Conservation (phyloP, 53 echinoderm and acorn worm species). For the Temnopleurus reevesii region DNA sequence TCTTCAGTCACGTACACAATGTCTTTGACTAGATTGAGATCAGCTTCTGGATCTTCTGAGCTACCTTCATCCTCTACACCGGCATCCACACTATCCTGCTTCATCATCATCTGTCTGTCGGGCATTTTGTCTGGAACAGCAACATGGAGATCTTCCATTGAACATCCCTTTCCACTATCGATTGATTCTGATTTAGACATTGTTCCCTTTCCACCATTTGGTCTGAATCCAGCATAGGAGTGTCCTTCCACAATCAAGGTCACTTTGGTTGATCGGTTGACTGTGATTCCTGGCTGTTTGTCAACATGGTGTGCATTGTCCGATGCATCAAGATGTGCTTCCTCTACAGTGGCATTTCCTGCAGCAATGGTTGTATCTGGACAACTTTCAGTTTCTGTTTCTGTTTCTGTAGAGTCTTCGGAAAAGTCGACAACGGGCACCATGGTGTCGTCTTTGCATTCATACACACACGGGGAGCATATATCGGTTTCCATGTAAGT, state of each 20-base stretch:
- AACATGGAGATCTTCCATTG: conserved; percentile 75
- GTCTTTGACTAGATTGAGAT: background rate
- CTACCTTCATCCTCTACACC: conserved; percentile 10
- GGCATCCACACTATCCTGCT: conserved; percentile 23
- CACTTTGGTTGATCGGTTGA: background rate
- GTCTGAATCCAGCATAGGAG: background rate
- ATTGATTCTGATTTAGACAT: conserved; percentile 86
- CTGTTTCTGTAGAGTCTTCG: background rate
- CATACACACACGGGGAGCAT: conserved; percentile 33
- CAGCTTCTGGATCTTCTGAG: background rate
- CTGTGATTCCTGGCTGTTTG: background rate
- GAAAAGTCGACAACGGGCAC: background rate
- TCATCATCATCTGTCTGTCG: background rate
- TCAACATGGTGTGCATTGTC: background rate
- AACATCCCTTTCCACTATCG: conserved; percentile 90
- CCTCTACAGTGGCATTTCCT: background rate
- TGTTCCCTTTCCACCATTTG: background rate
- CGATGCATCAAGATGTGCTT: background rate
- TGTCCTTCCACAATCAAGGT: background rate
- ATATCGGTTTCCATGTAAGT: conserved; percentile 34
- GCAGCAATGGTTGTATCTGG: background rate
- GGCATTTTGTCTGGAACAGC: conserved; percentile 7
- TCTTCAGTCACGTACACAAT: background rate
- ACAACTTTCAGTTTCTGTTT: background rate
- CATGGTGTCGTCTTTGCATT: conserved; percentile 30